Base-by-base conservation (phyloP, 2,888 invertebrate genomes). In the Drosophila mercatorum region DNA sequence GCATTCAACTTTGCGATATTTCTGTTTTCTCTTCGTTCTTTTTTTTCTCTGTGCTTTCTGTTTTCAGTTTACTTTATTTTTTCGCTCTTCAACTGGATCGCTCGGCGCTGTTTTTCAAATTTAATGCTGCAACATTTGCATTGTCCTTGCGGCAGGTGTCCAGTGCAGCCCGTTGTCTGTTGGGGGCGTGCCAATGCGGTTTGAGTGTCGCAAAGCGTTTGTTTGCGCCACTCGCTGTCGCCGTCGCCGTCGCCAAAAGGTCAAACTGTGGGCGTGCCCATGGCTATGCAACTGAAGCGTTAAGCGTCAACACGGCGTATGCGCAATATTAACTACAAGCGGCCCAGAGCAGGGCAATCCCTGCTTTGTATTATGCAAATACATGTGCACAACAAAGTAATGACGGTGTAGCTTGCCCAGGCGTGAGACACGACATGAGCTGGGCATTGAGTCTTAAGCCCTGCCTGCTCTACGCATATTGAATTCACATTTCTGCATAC, bases 1-100 rank as follows among this genome's bases (percentile, higher is more conserved):
- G 69, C 83, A 88, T 75, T 88, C 75, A 86, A 88, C 71, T 83
- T 88, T 67, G 57, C 53, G 64, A 67, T 51, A 67, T 58, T 28
- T 73, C 17, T 46, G 52, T 53, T 61, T 40, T 36, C 53, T 56
- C n/a, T 26, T n/a, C 22, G 28, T 14, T 22, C 34, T 26, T 51
- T 17, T 55, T 58, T 38, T 57, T 34, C 34, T 34, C 7, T 46
- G 22, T 22, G 22, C 46, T 40, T 26, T 31, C 40, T 38, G n/a
- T n/a, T 36, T 58, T 46, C 26, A 44, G 44, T 67, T 40, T 44
- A 14, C 28, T 49, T 31, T 57, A 40, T 49, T 36, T 53, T 14
- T 8, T 34, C 5, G 6, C n/a, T 68, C 38, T 69, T 60, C 11
- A 69, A 40, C 60, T 53, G 17, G 56, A 41, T 46, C 55, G 51